phyloP scores from a whole-genome alignment of 2,113 vertebrate species.

The Hippocampus barbouri region DNA sequence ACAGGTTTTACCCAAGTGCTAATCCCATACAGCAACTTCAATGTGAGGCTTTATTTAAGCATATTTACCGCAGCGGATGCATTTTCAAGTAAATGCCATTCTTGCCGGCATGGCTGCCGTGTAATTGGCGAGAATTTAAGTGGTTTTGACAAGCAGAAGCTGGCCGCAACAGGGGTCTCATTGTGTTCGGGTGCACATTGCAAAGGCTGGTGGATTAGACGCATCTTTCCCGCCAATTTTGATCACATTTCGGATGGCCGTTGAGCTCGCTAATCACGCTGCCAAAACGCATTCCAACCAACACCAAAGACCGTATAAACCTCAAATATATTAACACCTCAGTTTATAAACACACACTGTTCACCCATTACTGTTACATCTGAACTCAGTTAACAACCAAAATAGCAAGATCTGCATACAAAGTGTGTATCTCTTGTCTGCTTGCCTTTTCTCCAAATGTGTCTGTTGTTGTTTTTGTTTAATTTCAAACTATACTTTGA shows the following conservation, averaged over 20 bases:
- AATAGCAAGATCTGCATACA: neutral
- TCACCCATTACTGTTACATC: neutral
- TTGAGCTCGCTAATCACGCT: slow-evolving; percentile 36
- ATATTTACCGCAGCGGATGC: slow-evolving; percentile 18
- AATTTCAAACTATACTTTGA: neutral
- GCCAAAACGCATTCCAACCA: slow-evolving; percentile 13
- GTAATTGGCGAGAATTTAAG: slow-evolving; percentile 45
- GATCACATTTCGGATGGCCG: slow-evolving; percentile 28
- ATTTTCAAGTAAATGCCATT: slow-evolving; percentile 22
- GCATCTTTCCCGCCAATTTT: slow-evolving; percentile 51
- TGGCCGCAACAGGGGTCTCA: slow-evolving; percentile 52
- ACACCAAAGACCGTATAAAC: neutral
- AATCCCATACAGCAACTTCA: neutral
- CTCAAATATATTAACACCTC: too few relatives aligned
- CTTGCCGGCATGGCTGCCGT: slow-evolving; percentile 15
- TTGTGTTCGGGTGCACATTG: slow-evolving; percentile 46
- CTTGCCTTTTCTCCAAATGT: neutral
- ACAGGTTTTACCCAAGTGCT: neutral
- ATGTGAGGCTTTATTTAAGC: neutral
- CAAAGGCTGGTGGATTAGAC: slow-evolving; percentile 40
- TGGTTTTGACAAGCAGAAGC: slow-evolving; percentile 54
- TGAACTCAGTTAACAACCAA: neutral
- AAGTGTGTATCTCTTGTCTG: neutral
- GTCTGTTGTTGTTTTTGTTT: neutral
- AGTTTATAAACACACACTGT: neutral